Evolutionary conservation across 2,888 invertebrate species (phyloP), one percentile per base, ranked within the genome.

Genomic region (Nasonia oneida): DNA sequence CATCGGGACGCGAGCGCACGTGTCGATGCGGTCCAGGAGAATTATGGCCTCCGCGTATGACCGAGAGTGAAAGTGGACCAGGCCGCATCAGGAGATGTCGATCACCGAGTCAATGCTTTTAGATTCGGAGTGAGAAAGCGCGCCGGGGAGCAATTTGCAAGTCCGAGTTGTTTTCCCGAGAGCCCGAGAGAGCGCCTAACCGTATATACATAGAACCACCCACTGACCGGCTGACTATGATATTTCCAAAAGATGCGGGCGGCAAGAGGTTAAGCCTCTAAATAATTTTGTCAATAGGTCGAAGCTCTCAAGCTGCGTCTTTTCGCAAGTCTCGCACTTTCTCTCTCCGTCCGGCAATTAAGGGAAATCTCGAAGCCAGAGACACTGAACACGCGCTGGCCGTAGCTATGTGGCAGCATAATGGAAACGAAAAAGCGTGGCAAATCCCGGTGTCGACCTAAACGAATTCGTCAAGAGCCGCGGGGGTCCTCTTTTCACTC

Each of bases 391-490:
- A 83, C 70, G 53, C 76, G 70, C 57, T 18, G 8, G 18, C 61
- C 50, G 53, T 18, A 47, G 61, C 18, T 39, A 39, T 15, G 53
- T 14, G n/a, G 50, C 15, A 29, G 47, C 33, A 81, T 33, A 87
- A 89, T 88, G 89, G 89, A 61, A 61, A 89, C 89, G 90, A 91
- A 91, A 90, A 89, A 91, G 91, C 92, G 91, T 91, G 82, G 90
- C 91, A 89, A 93, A 92, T 92, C 87, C 88, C 90, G 90, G 90
- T 90, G 86, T 87, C 82, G 90, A 92, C 91, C 92, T 90, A 90
- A 91, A 91, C 92, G 91, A 92, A 92, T 91, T 86, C 89, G 90
- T 91, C 89, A 90, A 91, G 89, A 90, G 88, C 91, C 80, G 88
- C 90, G 85, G 89, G 89, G 89, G 90, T 61, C 15, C 53, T 67